Conservation (phyloP, 2,888 invertebrate species). For the Imbricaverruca yamaguchii region DNA sequence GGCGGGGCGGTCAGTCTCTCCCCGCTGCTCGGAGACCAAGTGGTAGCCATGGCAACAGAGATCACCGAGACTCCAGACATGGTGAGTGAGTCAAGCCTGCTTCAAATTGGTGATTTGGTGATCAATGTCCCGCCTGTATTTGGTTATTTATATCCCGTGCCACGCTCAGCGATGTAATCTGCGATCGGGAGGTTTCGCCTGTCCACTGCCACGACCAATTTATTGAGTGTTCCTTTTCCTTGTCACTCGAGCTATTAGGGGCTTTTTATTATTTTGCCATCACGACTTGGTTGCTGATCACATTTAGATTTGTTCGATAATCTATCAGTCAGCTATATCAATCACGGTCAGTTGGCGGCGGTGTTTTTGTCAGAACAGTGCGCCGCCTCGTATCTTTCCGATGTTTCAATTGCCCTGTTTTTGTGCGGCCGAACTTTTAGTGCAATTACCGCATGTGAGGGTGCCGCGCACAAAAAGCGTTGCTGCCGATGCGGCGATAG, state of each 20-base stretch:
- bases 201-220: background rate
- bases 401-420: slow-evolving; percentile 19
- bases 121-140: background rate
- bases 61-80: slow-evolving; percentile 14
- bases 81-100: background rate
- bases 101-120: background rate
- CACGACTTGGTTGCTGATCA: slow-evolving; percentile 1
- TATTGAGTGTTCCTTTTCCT: slow-evolving; percentile 19
- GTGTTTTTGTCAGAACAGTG: background rate
- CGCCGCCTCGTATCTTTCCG: background rate
- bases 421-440: slow-evolving; percentile 10
- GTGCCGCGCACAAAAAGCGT: slow-evolving; percentile 13
- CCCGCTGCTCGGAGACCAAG: slow-evolving; percentile 18
- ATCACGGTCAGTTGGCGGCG: background rate
- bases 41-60: slow-evolving; percentile 3
- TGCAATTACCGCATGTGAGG: slow-evolving; percentile 21
- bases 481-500: background rate
- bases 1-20: slow-evolving; percentile 12
- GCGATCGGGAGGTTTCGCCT: background rate
- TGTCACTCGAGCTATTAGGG: slow-evolving; percentile 18
- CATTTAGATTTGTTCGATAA: slow-evolving; percentile 20
- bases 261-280: slow-evolving; percentile 21
- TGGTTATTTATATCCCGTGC: background rate
- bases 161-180: background rate
- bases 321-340: slow-evolving; percentile 15